These are phyloP conservation scores for Lepus oiostolus DNA, from an alignment of 2,797 vertebrate species.

Conservation along the genomic window DNA sequence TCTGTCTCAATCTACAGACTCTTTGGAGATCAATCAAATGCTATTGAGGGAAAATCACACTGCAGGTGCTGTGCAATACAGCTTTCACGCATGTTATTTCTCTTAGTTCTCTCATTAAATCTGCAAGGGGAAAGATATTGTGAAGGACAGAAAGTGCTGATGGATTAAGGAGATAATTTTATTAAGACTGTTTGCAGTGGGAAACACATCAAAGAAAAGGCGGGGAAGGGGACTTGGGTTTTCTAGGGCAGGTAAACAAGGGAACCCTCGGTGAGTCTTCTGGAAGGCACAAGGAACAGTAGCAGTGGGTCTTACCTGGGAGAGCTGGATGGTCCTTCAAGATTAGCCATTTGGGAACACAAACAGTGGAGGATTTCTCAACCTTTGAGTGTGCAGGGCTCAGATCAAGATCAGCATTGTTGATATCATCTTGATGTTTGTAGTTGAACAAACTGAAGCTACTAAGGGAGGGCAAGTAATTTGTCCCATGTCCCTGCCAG, in stretches of 20 bases:
- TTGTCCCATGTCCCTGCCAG: neutral
- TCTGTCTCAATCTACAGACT: constrained; percentile 29
- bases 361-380: neutral
- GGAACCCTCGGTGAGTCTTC: neutral
- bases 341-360: neutral
- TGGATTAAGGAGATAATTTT: constrained; percentile 66
- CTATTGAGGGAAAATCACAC: neutral
- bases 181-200: constrained; percentile 19
- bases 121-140: constrained; percentile 48
- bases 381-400: neutral
- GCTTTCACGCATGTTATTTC: constrained; percentile 30
- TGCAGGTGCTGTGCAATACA: neutral
- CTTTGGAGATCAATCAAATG: constrained; percentile 40
- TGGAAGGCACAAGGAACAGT: neutral
- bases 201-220: neutral
- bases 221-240: neutral
- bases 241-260: neutral
- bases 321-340: neutral
- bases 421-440: neutral
- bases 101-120: constrained; percentile 55
- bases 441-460: neutral
- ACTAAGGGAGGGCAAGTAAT: neutral
- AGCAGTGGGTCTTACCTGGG: neutral
- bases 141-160: neutral
- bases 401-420: neutral